Conservation (phyloP, 2,888 invertebrate species). For the Timandra comae region DNA sequence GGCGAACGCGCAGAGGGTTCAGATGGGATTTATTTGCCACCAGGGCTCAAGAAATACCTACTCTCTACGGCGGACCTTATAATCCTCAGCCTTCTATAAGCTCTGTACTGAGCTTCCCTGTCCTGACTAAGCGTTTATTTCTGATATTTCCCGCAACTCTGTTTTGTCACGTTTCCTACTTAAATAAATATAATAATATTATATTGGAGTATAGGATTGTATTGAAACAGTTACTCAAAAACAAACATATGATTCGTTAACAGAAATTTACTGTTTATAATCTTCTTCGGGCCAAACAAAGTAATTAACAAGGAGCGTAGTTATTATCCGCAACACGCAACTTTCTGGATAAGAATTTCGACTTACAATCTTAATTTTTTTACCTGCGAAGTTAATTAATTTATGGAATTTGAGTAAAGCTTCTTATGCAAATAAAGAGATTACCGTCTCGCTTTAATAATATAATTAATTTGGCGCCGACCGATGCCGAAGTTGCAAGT, state of each 20-base stretch:
- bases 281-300: constrained; percentile 34
- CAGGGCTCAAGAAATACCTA: constrained; percentile 35
- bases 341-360: constrained; percentile 48
- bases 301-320: constrained; percentile 59
- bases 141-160: constrained; percentile 3
- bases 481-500: constrained; percentile 2
- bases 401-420: constrained; percentile 51
- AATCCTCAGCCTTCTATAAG: constrained; percentile 35
- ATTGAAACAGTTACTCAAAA: background rate
- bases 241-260: constrained; percentile 23
- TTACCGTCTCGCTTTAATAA: constrained; percentile 18
- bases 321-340: constrained; percentile 51
- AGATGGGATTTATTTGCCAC: constrained; percentile 56
- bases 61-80: constrained; percentile 45
- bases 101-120: background rate
- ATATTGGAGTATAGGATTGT: no score
- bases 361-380: constrained; percentile 46
- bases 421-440: constrained; percentile 59
- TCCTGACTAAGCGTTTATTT: constrained; percentile 2
- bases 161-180: constrained; percentile 2
- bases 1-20: constrained; percentile 40
- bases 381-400: constrained; percentile 64
- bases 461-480: constrained; percentile 10
- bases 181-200: no score
- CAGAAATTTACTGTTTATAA: constrained; percentile 45